Evolutionary conservation across 2,113 vertebrate genomes (phyloP), one percentile per base, ranked within the genome.

Genomic region (Petromus typicus): DNA sequence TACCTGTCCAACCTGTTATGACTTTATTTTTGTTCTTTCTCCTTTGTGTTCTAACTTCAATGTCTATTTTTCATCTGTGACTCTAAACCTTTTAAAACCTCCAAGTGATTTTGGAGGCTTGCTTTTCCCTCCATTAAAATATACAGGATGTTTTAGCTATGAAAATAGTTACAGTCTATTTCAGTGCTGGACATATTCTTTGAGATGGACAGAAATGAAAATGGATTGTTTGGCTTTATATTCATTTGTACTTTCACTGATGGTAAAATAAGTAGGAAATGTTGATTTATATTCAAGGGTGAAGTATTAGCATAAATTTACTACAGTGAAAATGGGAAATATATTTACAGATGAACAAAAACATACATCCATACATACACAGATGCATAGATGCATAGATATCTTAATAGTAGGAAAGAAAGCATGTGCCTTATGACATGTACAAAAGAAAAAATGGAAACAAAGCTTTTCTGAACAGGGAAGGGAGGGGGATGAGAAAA

Each of bases 1-100:
- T 4, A 37, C 12, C 12, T 82, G 45, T 32, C 48, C 10, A 1
- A 64, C 2, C 0, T 1, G 2, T 40, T 66, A 22, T 2, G 2
- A 32, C 0, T 90, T n/a, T 9, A 0, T 0, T 34, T 69, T 48
- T 85, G 22, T 78, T 48, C 13, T 73, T 73, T 4, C 14, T 25
- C 17, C 85, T 1, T 71, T 30, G 10, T 3, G 0, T 43, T 27
- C 54, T 45, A 56, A 80, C 10, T 5, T 5, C 27, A 20, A 2
- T 57, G 17, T 12, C 3, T 17, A 32, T 34, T 56, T 45, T 23
- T 40, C 20, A 14, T 84, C 4, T 37, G 12, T 14, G n/a, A 34
- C 12, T 51, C 48, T n/a, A 51, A 51, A 51, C 48, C 48, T 51
- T 51, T 51, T 51, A 51, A 51, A 51, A 51, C 48, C 48, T 51